These are phyloP conservation scores for Cyphomyrus discorhynchus DNA, from an alignment of 2,113 vertebrate species.

Conservation along the genomic window DNA sequence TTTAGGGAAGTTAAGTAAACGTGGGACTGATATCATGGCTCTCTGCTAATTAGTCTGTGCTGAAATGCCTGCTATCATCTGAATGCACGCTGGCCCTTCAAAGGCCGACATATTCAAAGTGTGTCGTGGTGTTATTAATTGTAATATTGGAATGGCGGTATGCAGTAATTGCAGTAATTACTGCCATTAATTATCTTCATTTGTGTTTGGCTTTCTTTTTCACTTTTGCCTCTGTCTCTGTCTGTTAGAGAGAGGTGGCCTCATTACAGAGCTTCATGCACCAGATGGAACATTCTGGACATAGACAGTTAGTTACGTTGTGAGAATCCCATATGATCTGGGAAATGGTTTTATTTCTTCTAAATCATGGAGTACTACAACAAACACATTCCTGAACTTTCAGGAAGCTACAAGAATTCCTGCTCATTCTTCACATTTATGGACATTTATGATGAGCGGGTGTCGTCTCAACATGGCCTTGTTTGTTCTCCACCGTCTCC, in stretches of 20 bases:
- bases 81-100: not conserved
- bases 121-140: not conserved
- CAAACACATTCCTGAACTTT: not conserved
- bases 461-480: not conserved
- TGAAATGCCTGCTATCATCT: not conserved
- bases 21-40: not conserved
- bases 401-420: not conserved
- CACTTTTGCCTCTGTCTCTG: not conserved
- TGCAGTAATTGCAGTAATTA: conserved; percentile 9
- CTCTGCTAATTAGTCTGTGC: not conserved
- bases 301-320: not conserved
- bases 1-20: conserved; percentile 32
- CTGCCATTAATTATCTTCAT: conserved; percentile 2
- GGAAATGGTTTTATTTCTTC: not conserved
- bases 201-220: not conserved
- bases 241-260: not conserved
- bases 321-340: not conserved
- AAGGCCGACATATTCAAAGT: not conserved
- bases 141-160: not conserved
- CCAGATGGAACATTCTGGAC: not conserved
- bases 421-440: not conserved
- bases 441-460: not conserved
- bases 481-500: not conserved
- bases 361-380: not conserved
- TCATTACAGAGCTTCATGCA: not conserved